Percentiles rank a stretch among this genome's conserved stretches.
phyloP scores from a whole-genome alignment of 2,797 vertebrate species.

The Acridotheres tristis region DNA sequence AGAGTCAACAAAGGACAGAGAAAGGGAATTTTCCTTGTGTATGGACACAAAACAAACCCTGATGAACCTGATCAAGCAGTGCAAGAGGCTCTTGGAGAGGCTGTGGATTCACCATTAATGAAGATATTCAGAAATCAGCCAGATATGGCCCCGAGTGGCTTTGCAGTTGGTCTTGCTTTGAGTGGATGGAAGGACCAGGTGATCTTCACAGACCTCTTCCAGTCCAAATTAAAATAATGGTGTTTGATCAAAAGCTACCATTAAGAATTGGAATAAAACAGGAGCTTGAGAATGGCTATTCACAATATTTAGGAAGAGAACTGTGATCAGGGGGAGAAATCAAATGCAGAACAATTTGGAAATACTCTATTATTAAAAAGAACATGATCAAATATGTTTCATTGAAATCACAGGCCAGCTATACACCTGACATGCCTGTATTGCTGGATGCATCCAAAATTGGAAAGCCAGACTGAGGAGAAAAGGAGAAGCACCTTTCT shows the following conservation, averaged over 20 bases:
- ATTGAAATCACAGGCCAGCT: not conserved
- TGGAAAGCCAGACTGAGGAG: not conserved
- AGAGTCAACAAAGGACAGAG: not conserved
- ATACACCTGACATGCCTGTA: not conserved
- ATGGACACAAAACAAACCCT: not conserved
- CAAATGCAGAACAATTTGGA: not conserved
- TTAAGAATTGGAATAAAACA: not conserved
- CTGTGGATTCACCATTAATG: not conserved
- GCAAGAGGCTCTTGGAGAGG: not conserved
- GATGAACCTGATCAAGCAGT: not conserved
- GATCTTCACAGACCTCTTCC: not conserved
- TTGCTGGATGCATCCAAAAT: not conserved
- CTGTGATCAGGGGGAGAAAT: not conserved
- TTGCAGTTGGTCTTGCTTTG: not conserved
- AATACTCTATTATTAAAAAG: not conserved
- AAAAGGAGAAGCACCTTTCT: not conserved
- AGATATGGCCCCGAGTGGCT: accelerated
- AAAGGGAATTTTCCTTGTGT: not conserved
- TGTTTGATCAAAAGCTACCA: not conserved
- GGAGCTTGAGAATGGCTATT: not conserved
- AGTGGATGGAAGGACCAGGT: not conserved
- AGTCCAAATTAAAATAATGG: not conserved
- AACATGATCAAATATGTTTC: not conserved
- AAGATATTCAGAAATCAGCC: not conserved
- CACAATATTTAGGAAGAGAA: not conserved